These are phyloP conservation scores for Pocillopora meandrina DNA, from an alignment of 92 coral and sea anemone species.

Conservation along the genomic window DNA sequence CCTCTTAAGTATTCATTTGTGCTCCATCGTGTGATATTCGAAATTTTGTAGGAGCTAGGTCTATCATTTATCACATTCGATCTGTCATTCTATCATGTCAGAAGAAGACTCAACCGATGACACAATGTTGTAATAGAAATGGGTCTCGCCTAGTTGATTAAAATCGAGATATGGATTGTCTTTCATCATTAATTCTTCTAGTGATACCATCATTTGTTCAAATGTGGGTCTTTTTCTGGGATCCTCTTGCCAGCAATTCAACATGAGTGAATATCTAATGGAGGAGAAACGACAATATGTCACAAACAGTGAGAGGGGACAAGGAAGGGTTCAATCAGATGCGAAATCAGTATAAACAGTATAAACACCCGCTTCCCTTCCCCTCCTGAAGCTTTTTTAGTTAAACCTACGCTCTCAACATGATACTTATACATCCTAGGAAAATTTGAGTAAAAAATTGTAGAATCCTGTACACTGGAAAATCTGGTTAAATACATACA, in stretches of 20 bases:
- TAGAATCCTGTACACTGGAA: too few species aligned
- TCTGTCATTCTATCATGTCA: neutral
- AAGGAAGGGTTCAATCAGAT: too few species aligned
- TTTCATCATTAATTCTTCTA: neutral
- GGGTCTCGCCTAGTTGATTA: slow-evolving; percentile 11
- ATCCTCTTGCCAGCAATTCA: slow-evolving; percentile 13
- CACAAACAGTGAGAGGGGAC: neutral
- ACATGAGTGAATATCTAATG: neutral
- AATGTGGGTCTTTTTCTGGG: slow-evolving; percentile 3
- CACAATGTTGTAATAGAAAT: neutral
- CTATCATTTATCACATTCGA: too few species aligned
- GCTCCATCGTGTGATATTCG: too few species aligned
- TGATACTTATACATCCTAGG: too few species aligned
- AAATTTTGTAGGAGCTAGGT: too few species aligned
- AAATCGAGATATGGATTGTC: slow-evolving; percentile 1
- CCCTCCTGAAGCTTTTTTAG: too few species aligned
- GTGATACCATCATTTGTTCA: slow-evolving; percentile 1
- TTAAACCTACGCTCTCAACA: too few species aligned
- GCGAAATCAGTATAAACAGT: too few species aligned
- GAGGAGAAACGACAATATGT: neutral
- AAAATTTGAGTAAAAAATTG: too few species aligned
- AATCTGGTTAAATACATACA: neutral
- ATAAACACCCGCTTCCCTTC: too few species aligned
- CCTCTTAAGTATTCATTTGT: too few species aligned
- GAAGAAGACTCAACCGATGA: neutral